These are phyloP conservation scores for Proisotoma minuta DNA, from an alignment of 2,888 invertebrate species.

Conservation along the genomic window DNA sequence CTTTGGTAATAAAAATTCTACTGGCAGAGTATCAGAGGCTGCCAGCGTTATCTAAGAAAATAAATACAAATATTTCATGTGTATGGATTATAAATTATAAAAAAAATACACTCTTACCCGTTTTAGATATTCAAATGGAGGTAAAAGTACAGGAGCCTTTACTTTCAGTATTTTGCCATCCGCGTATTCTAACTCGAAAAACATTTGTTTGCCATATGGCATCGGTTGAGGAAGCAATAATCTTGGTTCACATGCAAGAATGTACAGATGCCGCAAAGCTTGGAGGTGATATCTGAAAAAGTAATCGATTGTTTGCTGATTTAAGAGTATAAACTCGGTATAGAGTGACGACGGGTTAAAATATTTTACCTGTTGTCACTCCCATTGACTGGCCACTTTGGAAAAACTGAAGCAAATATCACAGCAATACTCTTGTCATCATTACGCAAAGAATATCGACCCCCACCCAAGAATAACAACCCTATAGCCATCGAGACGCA, in stretches of 20 bases:
- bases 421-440: conserved; percentile 82
- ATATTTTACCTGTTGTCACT: conserved; percentile 89
- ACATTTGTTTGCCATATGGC: conserved; percentile 31
- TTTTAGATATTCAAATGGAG: conserved; percentile 43
- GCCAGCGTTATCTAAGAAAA: conserved; percentile 28
- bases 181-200: conserved; percentile 40
- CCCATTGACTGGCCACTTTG: conserved; percentile 93
- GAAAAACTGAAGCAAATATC: conserved; percentile 87
- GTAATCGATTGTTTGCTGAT: too few relatives aligned
- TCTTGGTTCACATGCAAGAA: conserved; percentile 85
- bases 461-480: conserved; percentile 87
- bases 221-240: conserved; percentile 65
- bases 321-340: not conserved
- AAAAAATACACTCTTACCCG: conserved; percentile 21
- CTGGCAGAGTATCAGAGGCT: conserved; percentile 28
- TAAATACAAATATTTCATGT: not conserved
- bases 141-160: conserved; percentile 41
- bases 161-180: conserved; percentile 37
- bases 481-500: conserved; percentile 94
- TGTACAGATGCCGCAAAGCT: conserved; percentile 93
- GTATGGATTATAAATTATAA: not conserved
- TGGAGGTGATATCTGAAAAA: conserved; percentile 88
- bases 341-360: not conserved
- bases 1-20: conserved; percentile 40
- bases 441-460: conserved; percentile 77